Base-by-base conservation (phyloP, 2,113 vertebrate species). In the Ascaphus truei region DNA sequence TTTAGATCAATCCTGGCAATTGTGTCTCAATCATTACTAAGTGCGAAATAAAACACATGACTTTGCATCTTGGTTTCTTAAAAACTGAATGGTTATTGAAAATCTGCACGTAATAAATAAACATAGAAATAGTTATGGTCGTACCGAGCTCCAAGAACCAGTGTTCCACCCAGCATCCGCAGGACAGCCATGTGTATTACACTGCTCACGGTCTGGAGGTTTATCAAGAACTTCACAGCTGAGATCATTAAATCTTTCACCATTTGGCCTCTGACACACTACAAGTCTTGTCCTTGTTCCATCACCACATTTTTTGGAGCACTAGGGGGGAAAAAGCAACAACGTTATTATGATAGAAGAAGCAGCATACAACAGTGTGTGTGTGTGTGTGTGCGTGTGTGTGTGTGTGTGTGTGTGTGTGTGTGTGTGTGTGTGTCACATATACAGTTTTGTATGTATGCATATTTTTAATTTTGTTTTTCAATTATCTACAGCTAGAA, bases 221-320 rank as follows among this genome's bases (percentile, higher is more conserved):
- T 96, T 99, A 79, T 98, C 94, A 3, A 97, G 94, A 77, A 98
- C 92, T 85, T 99, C 96, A 74, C 97, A 99, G 91, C 95, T 98
- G 88, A 97, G 84, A 79, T 98, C 96, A 2, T 91, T 95, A 84
- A 98, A 95, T 33, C 89, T 93, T 75, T 98, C 95, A 43, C 96
- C 95, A 0, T 88, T 93, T 47, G 93, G 90, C 71, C 92, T 89
- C 84, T 99, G 97, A 82, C 97, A 99, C 71, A 89, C 92, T 72
- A 99, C 97, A 75, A 95, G 85, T 75, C 97, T 92, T 0, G 96
- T 98, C 72, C 93, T 91, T 72, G 93, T 88, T 63, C 97, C 97
- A 52, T 90, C 91, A 15, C 95, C 95, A 1, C 97, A 99, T 23
- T 86, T 85, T 85, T 96, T 95, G 0, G 94, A 90, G 77, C 97